Base-by-base conservation (phyloP, 2,888 invertebrate genomes). In the Reticulitermes lucifugus region DNA sequence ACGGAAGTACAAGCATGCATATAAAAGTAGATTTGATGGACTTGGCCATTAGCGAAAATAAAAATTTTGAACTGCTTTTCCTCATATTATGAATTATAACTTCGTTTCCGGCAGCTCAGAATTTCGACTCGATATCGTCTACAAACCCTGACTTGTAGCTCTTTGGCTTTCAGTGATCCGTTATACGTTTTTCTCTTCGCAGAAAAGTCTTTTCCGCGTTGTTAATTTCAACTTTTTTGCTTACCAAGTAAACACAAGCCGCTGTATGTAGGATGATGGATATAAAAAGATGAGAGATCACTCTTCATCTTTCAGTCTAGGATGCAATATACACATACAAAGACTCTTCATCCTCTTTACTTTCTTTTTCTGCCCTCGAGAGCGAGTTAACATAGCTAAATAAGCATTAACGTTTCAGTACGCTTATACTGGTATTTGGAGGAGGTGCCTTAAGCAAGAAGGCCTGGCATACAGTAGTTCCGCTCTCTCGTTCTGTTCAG, bases 201-300 rank as follows among this genome's bases (percentile, higher is more conserved):
- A 60, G 60, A 21, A 60, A 12, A 60, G 60, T n/a, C 60, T 60
- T 60, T 60, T 60, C 60, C 60, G 21, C 60, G 60, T 60, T 60
- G 60, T 60, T 60, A 60, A 60, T 60, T 60, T 60, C 60, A 60
- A 60, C 60, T 60, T 60, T 25, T 60, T 60, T 60, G 60, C 60
- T 60, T 60, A 60, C 60, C 60, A n/a, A 22, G 60, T 60, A 60
- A 60, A 60, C 60, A 60, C 12, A 21, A 60, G 21, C 60, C 60
- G 60, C n/a, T n/a, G 22, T 1, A 60, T 21, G 60, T 6, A 18
- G 6, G 60, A 60, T 21, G 60, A 22, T 60, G 60, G n/a, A n/a
- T 60, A 60, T 21, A 60, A 14, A 60, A 14, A 21, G 60, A 60
- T 5, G 60, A 60, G 21, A 60, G 60, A 60, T 60, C 60, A 6